These are phyloP conservation scores for Cerceris ruficornis DNA, from an alignment of 2,888 invertebrate species.

Conservation along the genomic window DNA sequence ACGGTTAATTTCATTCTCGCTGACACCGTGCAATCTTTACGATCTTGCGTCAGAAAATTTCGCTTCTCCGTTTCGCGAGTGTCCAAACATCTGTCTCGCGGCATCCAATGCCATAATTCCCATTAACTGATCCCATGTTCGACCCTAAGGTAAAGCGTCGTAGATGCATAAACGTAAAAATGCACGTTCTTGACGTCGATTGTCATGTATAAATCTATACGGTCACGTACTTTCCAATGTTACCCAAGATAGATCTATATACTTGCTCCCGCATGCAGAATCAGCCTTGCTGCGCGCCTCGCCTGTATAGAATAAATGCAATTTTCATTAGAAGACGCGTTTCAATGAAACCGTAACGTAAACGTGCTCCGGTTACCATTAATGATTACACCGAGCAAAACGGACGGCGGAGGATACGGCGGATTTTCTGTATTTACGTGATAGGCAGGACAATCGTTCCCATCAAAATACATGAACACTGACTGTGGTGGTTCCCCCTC, in stretches of 20 bases:
- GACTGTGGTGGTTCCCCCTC: background rate
- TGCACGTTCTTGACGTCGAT: conserved; percentile 8
- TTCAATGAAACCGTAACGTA: conserved; percentile 59
- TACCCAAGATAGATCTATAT: conserved; percentile 33
- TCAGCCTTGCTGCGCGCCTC: conserved; percentile 7
- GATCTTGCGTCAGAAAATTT: no score
- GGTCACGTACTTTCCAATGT: conserved; percentile 11
- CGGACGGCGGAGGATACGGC: conserved; percentile 7
- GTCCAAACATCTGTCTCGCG: no score
- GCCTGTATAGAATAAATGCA: conserved; percentile 47
- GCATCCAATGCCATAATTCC: background rate
- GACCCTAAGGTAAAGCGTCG: background rate
- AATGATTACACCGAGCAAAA: conserved; percentile 32
- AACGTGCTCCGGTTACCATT: conserved; percentile 54
- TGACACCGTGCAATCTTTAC: no score
- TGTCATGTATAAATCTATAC: conserved; percentile 17
- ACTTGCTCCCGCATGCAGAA: conserved; percentile 31
- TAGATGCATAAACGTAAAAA: background rate
- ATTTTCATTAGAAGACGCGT: conserved; percentile 57
- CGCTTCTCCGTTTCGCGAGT: no score
- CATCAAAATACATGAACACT: conserved; percentile 32
- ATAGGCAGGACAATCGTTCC: conserved; percentile 22
- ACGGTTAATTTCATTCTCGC: no score
- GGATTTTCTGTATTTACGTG: conserved; percentile 41
- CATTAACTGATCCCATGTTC: background rate